Evolutionary conservation across 2,797 vertebrate genomes (phyloP).

Genomic region (Chromis chromis): DNA sequence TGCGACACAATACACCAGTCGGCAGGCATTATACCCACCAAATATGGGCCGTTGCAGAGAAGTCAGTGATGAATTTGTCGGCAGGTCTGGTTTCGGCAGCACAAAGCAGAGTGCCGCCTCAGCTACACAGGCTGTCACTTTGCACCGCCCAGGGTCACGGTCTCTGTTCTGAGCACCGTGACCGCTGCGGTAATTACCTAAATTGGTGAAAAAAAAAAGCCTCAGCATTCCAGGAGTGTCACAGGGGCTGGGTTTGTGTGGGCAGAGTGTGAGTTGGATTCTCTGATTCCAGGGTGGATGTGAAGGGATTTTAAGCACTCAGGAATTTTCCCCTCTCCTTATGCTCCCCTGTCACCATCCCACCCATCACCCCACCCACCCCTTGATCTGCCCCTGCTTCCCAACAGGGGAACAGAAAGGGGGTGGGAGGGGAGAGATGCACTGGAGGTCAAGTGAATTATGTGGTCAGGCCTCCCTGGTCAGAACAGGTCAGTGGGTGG

Average conservation of each 20-base stretch:
- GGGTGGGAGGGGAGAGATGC: constrained; percentile 62
- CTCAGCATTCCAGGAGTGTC: constrained; percentile 79
- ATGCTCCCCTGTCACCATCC: constrained; percentile 71
- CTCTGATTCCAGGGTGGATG: constrained; percentile 80
- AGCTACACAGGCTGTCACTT: constrained; percentile 73
- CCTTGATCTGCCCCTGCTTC: constrained; percentile 71
- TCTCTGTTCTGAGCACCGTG: constrained; percentile 79
- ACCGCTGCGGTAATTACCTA: constrained; percentile 79
- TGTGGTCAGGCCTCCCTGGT: constrained; percentile 58
- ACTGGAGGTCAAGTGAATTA: constrained; percentile 71
- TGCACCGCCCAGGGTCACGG: constrained; percentile 76
- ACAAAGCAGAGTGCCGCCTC: constrained; percentile 70
- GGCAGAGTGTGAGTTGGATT: constrained; percentile 68
- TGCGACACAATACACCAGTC: constrained; percentile 61
- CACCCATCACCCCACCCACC: constrained; percentile 73
- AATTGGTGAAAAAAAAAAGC: constrained; percentile 71
- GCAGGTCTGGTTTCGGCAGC: constrained; percentile 70
- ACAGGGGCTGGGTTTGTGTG: constrained; percentile 77
- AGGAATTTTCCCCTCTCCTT: constrained; percentile 76
- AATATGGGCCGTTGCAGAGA: constrained; percentile 59
- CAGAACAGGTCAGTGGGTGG: constrained; percentile 64
- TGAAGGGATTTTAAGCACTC: constrained; percentile 78
- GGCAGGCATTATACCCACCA: constrained; percentile 56
- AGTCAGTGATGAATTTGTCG: constrained; percentile 80
- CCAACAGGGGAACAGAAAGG: constrained; percentile 62